phyloP scores from a whole-genome alignment of 1,140 invertebrate genomes.

The Cotesia glomerata region DNA sequence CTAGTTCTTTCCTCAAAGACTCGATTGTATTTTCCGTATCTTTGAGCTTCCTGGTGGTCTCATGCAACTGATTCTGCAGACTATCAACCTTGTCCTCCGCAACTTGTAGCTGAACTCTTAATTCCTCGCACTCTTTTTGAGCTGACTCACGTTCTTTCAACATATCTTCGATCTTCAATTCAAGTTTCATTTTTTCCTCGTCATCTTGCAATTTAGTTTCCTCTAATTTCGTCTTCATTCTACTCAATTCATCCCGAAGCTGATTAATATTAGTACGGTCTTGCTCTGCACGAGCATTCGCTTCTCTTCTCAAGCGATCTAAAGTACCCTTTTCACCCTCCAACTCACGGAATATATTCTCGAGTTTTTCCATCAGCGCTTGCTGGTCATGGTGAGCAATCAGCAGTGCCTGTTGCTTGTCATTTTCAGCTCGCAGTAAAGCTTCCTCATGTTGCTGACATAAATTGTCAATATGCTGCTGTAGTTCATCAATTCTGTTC shows the following conservation, averaged over 20 bases:
- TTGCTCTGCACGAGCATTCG: constrained; percentile 72
- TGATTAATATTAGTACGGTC: constrained; percentile 74
- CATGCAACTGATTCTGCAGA: constrained; percentile 75
- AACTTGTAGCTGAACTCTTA: constrained; percentile 77
- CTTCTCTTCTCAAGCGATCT: constrained; percentile 74
- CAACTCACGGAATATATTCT: constrained; percentile 71
- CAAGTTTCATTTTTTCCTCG: constrained; percentile 74
- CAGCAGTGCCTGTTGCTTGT: constrained; percentile 85
- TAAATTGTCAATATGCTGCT: constrained; percentile 77
- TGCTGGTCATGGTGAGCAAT: constrained; percentile 89
- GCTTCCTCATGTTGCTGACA: constrained; percentile 85
- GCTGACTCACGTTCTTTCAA: constrained; percentile 73
- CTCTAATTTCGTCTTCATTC: constrained; percentile 71
- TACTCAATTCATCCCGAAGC: constrained; percentile 76
- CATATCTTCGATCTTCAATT: constrained; percentile 74
- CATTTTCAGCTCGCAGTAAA: constrained; percentile 82
- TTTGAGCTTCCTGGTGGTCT: constrained; percentile 78
- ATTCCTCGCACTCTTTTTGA: constrained; percentile 74
- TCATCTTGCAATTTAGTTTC: constrained; percentile 72
- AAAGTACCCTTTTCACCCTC: constrained; percentile 74
- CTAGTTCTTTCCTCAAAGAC: constrained; percentile 80
- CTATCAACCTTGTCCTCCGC: constrained; percentile 79
- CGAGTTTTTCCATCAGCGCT: constrained; percentile 77
- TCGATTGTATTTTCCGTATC: constrained; percentile 80
- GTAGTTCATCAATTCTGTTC: constrained; percentile 75